phyloP scores from a whole-genome alignment of 2,888 invertebrate species.

The Orchestes rusci region DNA sequence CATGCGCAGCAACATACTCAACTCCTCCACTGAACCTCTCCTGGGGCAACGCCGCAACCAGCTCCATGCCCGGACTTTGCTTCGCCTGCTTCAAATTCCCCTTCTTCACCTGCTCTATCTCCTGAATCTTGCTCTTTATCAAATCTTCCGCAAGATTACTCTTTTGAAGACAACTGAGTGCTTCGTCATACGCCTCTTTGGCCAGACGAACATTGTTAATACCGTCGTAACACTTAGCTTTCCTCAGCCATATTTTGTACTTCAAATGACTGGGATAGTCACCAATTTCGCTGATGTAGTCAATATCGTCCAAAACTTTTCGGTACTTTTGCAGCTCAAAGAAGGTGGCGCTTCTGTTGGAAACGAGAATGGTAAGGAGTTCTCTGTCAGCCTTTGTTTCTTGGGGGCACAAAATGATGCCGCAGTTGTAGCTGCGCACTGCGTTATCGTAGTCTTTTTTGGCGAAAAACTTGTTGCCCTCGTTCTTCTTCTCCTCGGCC shows the following conservation, averaged over 20 bases:
- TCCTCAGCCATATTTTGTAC: conserved; percentile 71
- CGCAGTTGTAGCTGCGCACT: conserved; percentile 61
- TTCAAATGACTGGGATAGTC: conserved; percentile 64
- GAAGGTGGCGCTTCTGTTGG: conserved; percentile 75
- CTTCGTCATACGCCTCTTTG: conserved; percentile 57
- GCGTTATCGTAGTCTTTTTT: conserved; percentile 63
- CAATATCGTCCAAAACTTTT: conserved; percentile 63
- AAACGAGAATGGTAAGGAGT: conserved; percentile 62
- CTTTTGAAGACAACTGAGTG: conserved; percentile 60
- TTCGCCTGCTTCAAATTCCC: conserved; percentile 31
- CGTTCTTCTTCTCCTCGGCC: conserved; percentile 59
- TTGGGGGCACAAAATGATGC: conserved; percentile 60
- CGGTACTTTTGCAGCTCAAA: conserved; percentile 64
- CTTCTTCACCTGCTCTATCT: conserved; percentile 30
- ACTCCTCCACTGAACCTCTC: conserved; percentile 49
- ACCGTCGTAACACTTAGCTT: conserved; percentile 63
- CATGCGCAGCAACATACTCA: conserved; percentile 49
- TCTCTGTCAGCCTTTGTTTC: conserved; percentile 52
- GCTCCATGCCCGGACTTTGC: conserved; percentile 54
- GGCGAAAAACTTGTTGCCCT: conserved; percentile 67
- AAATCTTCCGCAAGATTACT: conserved; percentile 54
- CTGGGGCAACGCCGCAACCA: conserved; percentile 42
- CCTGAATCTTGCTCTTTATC: conserved; percentile 28
- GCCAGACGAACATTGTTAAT: conserved; percentile 60
- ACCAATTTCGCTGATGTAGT: conserved; percentile 52